These are phyloP conservation scores for Saguinus midas DNA, from an alignment of 2,113 vertebrate species.

Conservation along the genomic window DNA sequence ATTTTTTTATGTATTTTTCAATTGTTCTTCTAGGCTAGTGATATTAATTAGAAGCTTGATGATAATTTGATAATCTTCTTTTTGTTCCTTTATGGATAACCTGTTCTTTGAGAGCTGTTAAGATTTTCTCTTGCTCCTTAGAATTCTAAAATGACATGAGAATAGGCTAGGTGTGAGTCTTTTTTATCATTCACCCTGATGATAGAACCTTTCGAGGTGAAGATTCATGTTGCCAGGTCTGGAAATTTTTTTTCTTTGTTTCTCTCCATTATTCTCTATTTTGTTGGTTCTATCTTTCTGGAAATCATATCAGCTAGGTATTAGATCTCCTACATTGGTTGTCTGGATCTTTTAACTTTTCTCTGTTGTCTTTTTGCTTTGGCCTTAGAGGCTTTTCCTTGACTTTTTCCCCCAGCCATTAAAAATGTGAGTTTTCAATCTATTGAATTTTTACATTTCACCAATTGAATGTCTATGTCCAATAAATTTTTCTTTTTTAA, in stretches of 20 bases:
- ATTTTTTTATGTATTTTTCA: neutral
- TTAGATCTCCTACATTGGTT: neutral
- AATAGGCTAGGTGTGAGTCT: neutral
- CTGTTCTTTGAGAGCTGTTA: neutral
- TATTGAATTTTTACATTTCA: neutral
- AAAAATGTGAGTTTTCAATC: neutral
- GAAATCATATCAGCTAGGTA: neutral
- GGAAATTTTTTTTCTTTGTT: neutral
- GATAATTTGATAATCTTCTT: neutral
- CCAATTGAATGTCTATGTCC: neutral
- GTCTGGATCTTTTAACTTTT: neutral
- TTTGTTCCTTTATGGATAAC: neutral
- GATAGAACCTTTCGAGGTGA: neutral
- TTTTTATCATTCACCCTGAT: neutral
- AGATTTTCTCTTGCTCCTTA: neutral
- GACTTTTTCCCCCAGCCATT: neutral
- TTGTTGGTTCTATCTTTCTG: neutral
- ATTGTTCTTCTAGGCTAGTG: neutral
- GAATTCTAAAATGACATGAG: neutral
- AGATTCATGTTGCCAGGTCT: neutral
- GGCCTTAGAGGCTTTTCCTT: neutral
- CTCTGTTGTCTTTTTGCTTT: neutral
- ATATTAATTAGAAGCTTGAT: neutral
- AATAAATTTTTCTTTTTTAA: neutral
- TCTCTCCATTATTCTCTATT: neutral